Percentiles rank a stretch among this genome's conserved stretches.
Evolutionary conservation across 2,113 vertebrate genomes (phyloP).

Genomic region (Proteles cristata): DNA sequence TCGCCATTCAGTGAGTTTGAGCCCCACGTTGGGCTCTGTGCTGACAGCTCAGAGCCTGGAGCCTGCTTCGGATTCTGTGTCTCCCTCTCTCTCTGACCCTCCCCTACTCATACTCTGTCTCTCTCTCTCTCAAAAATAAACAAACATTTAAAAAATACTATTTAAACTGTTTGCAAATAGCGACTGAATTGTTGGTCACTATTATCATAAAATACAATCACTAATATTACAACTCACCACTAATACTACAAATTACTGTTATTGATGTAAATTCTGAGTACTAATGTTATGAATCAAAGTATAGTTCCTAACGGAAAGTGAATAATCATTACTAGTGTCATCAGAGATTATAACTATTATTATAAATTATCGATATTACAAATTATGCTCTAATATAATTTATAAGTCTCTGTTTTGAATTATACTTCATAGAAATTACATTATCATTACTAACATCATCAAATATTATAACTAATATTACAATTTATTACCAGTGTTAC

Average conservation of each 20-base stretch:
- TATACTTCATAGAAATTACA: conserved; percentile 12
- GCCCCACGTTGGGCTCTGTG: no score
- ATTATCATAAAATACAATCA: conserved; percentile 51
- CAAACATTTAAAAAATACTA: no score
- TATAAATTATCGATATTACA: conserved; percentile 36
- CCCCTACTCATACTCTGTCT: no score
- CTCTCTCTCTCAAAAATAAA: no score
- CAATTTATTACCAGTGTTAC: conserved; percentile 1
- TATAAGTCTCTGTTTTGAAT: conserved; percentile 38
- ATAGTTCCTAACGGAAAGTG: conserved; percentile 23
- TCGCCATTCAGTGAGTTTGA: no score
- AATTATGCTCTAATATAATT: conserved; percentile 44
- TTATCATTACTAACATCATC: conserved; percentile 45
- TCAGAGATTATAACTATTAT: conserved; percentile 27
- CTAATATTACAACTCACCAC: conserved; percentile 45
- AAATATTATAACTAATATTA: conserved; percentile 25
- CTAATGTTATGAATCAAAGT: conserved; percentile 34
- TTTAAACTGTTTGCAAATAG: conserved; percentile 44
- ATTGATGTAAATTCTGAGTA: conserved; percentile 22
- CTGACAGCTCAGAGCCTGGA: no score
- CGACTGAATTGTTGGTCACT: conserved; percentile 23
- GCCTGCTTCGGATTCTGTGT: no score
- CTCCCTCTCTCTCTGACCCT: no score
- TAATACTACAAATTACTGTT: conserved; percentile 40
- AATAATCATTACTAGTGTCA: neutral